Evolutionary conservation across 2,797 vertebrate genomes (phyloP).

Genomic region (Gambelia wislizenii): DNA sequence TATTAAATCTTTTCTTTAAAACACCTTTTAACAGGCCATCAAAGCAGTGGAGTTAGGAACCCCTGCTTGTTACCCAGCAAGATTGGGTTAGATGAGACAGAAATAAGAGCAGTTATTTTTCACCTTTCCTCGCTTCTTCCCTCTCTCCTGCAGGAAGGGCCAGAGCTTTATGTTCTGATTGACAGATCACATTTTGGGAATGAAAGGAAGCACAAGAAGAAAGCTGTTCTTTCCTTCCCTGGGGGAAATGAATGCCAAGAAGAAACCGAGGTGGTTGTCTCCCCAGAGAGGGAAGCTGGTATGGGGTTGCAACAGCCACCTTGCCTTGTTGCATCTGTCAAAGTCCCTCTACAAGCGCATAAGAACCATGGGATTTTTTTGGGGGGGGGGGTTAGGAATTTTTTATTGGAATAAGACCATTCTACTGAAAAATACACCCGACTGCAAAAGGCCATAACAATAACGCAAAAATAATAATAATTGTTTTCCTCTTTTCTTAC

Average conservation of each 20-base stretch:
- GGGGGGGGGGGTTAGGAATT: too few relatives aligned
- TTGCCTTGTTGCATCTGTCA: not conserved
- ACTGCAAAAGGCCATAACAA: too few relatives aligned
- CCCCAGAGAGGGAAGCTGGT: rapidly evolving
- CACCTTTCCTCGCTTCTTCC: not conserved
- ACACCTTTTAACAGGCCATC: not conserved
- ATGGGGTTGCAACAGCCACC: not conserved
- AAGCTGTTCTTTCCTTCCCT: not conserved
- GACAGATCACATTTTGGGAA: not conserved
- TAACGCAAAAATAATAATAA: too few relatives aligned
- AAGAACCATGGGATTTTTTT: not conserved
- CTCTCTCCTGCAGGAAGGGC: not conserved
- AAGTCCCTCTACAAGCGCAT: rapidly evolving
- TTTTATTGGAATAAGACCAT: too few relatives aligned
- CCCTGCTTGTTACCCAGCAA: not conserved
- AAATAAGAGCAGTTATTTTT: not conserved
- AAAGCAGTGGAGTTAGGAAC: not conserved
- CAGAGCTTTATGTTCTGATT: not conserved
- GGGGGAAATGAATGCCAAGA: not conserved
- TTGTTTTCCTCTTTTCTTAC: too few relatives aligned
- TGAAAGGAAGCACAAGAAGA: not conserved
- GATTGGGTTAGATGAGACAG: not conserved
- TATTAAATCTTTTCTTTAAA: not conserved
- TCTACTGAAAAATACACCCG: too few relatives aligned
- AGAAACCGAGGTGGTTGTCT: constrained; percentile 12